phyloP scores from a whole-genome alignment of 1,140 invertebrate species.

The Drosophila funebris region DNA sequence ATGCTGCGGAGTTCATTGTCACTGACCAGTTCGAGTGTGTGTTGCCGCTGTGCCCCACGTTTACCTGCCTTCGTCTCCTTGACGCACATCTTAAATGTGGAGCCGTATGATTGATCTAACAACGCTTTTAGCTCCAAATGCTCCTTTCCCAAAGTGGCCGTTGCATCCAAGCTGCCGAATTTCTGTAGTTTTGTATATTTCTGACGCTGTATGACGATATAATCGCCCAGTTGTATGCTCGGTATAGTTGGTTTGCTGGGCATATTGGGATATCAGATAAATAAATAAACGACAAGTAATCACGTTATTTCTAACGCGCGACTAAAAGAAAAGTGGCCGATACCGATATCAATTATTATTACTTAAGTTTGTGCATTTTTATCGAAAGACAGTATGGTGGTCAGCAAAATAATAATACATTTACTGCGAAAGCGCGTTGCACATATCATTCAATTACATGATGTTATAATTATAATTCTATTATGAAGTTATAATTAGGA shows the following conservation, averaged over 20 bases:
- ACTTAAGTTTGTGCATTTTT: neutral
- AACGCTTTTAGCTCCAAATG: constrained; percentile 88
- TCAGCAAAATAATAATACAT: neutral
- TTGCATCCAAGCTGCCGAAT: constrained; percentile 86
- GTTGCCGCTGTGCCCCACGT: constrained; percentile 85
- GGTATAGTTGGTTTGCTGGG: constrained; percentile 10
- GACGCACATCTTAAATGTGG: constrained; percentile 91
- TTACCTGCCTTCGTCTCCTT: constrained; percentile 81
- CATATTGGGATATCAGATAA: constrained; percentile 21
- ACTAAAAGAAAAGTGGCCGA: neutral
- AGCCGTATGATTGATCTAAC: constrained; percentile 90
- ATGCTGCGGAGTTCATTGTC: constrained; percentile 84
- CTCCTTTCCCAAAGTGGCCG: constrained; percentile 88
- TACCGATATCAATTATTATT: constrained; percentile 3
- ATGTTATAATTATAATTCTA: neutral
- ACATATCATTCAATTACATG: neutral
- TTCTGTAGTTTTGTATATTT: constrained; percentile 91
- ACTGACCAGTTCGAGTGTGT: constrained; percentile 85
- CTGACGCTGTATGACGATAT: constrained; percentile 90
- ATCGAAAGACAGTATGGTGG: neutral
- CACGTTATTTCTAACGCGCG: constrained; percentile 27
- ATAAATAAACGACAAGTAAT: constrained; percentile 35
- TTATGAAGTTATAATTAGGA: neutral
- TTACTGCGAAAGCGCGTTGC: neutral
- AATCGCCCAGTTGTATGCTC: constrained; percentile 86